phyloP scores from a whole-genome alignment of 2,888 invertebrate species.

The Nomada lathburiana region DNA sequence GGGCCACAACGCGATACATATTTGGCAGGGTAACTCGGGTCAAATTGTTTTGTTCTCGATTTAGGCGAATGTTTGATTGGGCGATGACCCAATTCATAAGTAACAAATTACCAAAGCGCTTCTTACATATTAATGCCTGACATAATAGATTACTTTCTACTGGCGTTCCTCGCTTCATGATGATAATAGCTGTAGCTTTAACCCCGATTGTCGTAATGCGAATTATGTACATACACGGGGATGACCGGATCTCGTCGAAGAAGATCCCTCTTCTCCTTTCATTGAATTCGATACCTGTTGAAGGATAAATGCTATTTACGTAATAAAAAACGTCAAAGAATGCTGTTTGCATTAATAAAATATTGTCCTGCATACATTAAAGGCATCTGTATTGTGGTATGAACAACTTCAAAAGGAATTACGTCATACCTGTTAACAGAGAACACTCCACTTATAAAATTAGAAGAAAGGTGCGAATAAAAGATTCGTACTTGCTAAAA shows the following conservation, averaged over 20 bases:
- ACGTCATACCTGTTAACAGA: background rate
- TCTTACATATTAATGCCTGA: slow-evolving; percentile 45
- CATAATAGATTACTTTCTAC: slow-evolving; percentile 38
- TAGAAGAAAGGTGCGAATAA: background rate
- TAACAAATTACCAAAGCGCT: slow-evolving; percentile 22
- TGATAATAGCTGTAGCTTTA: background rate
- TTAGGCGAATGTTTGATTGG: slow-evolving; percentile 27
- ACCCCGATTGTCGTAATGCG: background rate
- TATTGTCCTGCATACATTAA: background rate
- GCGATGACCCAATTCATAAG: slow-evolving; percentile 49
- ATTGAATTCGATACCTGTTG: background rate
- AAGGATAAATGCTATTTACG: background rate
- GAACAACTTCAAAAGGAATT: background rate
- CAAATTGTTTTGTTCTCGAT: slow-evolving; percentile 6
- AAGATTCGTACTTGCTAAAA: background rate
- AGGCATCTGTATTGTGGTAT: background rate
- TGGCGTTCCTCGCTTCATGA: background rate
- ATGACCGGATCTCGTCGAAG: background rate
- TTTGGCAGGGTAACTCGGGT: slow-evolving; percentile 17
- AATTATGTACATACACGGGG: background rate
- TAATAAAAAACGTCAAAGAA: background rate
- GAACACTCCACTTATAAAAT: background rate
- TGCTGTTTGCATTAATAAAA: background rate
- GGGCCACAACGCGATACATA: background rate
- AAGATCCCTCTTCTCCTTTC: background rate